These are phyloP conservation scores for Delia radicum DNA, from an alignment of 1,140 invertebrate genomes.

Conservation along the genomic window DNA sequence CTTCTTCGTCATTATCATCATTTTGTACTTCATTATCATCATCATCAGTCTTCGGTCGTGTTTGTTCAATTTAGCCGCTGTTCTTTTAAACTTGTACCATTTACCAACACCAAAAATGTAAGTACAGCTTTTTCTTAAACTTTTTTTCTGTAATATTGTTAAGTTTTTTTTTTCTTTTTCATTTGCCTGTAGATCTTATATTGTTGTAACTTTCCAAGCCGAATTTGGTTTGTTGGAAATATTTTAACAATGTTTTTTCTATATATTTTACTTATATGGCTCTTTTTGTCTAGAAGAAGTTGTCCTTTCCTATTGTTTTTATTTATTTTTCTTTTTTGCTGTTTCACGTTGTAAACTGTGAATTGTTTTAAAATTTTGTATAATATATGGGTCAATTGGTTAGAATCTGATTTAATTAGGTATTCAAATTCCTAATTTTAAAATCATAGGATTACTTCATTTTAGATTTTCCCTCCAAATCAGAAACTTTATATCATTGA, in stretches of 20 bases:
- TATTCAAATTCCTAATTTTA: no score
- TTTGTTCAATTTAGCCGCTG: constrained; percentile 5
- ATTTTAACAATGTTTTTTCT: background rate
- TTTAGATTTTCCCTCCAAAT: no score
- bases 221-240: background rate
- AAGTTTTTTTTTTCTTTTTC: background rate
- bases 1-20: background rate
- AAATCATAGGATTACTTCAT: no score
- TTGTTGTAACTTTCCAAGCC: background rate
- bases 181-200: background rate
- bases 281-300: constrained; percentile 1
- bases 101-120: constrained; percentile 6
- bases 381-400: no score
- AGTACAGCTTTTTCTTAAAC: constrained; percentile 11
- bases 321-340: background rate
- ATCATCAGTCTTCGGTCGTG: background rate
- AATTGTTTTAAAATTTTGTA: no score
- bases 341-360: no score
- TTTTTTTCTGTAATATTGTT: background rate
- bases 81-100: background rate
- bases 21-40: background rate
- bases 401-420: no score
- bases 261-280: background rate
- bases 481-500: no score
- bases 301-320: constrained; percentile 6